These are phyloP conservation scores for Pterocles gutturalis DNA, from an alignment of 2,113 vertebrate genomes.

Conservation along the genomic window DNA sequence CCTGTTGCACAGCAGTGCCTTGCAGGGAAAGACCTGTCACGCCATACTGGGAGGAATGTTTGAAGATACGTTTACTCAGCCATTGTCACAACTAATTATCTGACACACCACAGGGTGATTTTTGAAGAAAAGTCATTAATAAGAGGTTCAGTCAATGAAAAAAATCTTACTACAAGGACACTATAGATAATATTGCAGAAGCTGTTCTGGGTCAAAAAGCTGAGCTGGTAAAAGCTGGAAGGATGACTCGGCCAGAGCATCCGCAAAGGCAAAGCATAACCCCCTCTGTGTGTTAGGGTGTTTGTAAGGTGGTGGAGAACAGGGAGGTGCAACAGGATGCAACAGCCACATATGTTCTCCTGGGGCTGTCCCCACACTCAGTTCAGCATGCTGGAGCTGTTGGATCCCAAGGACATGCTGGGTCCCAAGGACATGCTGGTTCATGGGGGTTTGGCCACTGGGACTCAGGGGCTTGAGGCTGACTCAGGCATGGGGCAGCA, in stretches of 20 bases:
- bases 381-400: background rate
- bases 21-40: background rate
- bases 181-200: accelerated
- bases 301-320: background rate
- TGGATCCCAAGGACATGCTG: accelerated
- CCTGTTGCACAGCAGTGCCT: background rate
- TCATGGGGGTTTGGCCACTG: background rate
- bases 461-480: background rate
- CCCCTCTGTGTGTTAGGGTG: too few species aligned
- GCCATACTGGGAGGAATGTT: background rate
- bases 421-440: accelerated
- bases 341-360: background rate
- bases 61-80: background rate
- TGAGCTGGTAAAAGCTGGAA: background rate
- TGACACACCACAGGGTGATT: background rate
- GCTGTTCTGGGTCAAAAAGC: background rate
- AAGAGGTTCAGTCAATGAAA: background rate
- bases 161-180: background rate
- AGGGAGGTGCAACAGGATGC: accelerated
- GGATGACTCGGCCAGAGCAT: background rate
- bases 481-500: background rate
- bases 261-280: background rate
- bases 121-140: background rate
- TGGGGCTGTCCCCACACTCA: accelerated
- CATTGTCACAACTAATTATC: background rate